Base-by-base conservation (phyloP, 92 coral and sea anemone species). In the Scolanthus callimorphus region DNA sequence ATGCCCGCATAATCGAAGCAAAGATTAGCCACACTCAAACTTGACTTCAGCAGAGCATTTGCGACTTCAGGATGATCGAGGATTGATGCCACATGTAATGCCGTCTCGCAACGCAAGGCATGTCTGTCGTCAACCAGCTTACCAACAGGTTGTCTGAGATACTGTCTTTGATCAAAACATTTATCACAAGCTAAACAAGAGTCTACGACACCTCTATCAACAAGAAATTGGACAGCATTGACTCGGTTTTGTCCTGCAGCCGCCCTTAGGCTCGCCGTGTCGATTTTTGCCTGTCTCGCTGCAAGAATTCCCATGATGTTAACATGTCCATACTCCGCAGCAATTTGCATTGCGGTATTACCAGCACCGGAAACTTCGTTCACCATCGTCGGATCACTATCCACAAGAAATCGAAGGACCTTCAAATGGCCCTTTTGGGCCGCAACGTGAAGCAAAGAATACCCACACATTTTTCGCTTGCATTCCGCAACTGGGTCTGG, bases 51-150 rank as follows among this genome's bases (percentile, higher is more conserved):
- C 1, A 89, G 59, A 17, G 67, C 39, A 17, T 74, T 50, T 3
- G 34, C 47, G 0, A 76, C 77, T 2, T 66, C 54, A n/a, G 57
- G 25, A 45, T 69, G 80, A 19, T 67, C 51, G 9, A 34, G 30
- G 0, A 71, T 50, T 0, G 82, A 83, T 25, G 97, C 97, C 17
- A 73, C 70, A 29, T 89, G 97, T 17, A 89, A 74, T 17, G 91
- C 97, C 22, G 85, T 89, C 44, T 89, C 86, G 31, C 97, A 89
- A 17, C 47, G 27, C n/a, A 25, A 43, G 55, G 15, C 51, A 21
- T 70, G 83, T 15, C 31, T 29, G 24, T 81, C 84, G 34, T 74
- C 57, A 29, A 17, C 39, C 49, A 15, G 31, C 23, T 20, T 44
- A 19, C n/a, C 23, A 13, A 41, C 20, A 39, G 54, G 67, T 22